Percentiles rank a stretch among this genome's conserved stretches.
These are phyloP conservation scores for Capitulum mitella DNA, from an alignment of 2,888 invertebrate genomes.

Conservation along the genomic window DNA sequence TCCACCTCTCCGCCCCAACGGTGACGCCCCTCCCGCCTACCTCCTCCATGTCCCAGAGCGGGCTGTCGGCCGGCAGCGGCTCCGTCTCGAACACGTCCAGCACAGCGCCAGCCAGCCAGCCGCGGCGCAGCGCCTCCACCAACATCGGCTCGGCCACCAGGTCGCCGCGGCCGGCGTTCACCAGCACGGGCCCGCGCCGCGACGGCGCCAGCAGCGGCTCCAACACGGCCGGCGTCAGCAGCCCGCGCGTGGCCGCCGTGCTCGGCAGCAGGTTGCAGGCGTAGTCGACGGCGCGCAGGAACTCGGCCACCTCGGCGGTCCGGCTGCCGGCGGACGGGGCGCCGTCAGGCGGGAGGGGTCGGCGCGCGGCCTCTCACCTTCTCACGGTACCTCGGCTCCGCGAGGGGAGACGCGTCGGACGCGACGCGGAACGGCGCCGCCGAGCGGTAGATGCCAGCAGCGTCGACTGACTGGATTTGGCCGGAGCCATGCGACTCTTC, in stretches of 20 bases:
- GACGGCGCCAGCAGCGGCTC: background rate
- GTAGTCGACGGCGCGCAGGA: conserved; percentile 51
- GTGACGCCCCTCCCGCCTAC: no score
- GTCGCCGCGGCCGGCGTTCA: conserved; percentile 55
- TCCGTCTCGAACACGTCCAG: conserved; percentile 53
- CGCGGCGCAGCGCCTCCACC: conserved; percentile 48
- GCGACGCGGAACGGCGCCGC: no score
- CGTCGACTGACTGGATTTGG: no score
- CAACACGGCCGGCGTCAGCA: conserved; percentile 41
- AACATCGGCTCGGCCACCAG: conserved; percentile 50
- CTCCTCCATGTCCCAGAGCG: conserved; percentile 46
- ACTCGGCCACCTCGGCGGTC: conserved; percentile 40
- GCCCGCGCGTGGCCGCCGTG: conserved; percentile 47
- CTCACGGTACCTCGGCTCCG: no score
- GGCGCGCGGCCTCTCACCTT: no score
- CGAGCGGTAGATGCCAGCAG: no score
- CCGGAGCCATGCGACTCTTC: no score
- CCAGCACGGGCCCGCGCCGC: conserved; percentile 46
- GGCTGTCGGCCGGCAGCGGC: conserved; percentile 48
- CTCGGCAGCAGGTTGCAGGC: conserved; percentile 51
- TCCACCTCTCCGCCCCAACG: no score
- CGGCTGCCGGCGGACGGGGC: conserved; percentile 34
- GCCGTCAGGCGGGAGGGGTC: no score
- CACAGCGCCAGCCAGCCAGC: conserved; percentile 52
- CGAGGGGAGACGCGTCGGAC: no score